Base-by-base conservation (phyloP, 2,797 vertebrate species). In the Coccyzus lansbergi region DNA sequence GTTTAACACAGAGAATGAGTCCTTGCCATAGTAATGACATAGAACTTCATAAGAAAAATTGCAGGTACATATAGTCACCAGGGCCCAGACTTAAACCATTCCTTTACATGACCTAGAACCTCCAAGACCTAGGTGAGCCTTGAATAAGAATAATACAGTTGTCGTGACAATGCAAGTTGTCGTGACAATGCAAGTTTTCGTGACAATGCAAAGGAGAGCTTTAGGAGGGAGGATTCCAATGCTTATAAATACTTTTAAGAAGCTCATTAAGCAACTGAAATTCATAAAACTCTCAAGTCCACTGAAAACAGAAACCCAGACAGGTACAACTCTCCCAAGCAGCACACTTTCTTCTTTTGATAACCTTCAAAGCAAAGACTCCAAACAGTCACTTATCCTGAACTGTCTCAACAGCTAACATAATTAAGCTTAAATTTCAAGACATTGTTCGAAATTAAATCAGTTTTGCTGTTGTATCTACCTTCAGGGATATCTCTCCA, bases 381-480 rank as follows among this genome's bases (percentile, higher is more conserved):
- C 26, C 70, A 63, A 26, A 15, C 8, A 4, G 52, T 88, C 59
- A 17, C 60, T 24, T 6, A 1, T 20, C 48, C 38, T 24, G 22
- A 87, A 6, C 60, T 71, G 60, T 71, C 86, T 94, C 64, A 21
- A 28, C 53, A 80, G n/a, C 91, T 91, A 83, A 49, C 36, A 10
- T 70, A 96, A 93, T 3, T 52, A 64, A 93, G 53, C 25, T 89
- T 60, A 62, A 74, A 75, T 74, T 72, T 71, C 18, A 4, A 53
- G 52, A 20, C 21, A 8, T 24, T 7, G 20, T 8, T 38, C 34
- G 42, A 75, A 34, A 34, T 60, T 42, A 12, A 29, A 38, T 58
- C 9, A 94, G 63, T 64, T 91, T 42, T 83, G 62, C 53, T 60
- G 36, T 3, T 53, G 40, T 64, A 46, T 18, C 74, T 52, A 58